These are phyloP conservation scores for Galendromus occidentalis DNA, from an alignment of 1,140 invertebrate species.

Conservation along the genomic window DNA sequence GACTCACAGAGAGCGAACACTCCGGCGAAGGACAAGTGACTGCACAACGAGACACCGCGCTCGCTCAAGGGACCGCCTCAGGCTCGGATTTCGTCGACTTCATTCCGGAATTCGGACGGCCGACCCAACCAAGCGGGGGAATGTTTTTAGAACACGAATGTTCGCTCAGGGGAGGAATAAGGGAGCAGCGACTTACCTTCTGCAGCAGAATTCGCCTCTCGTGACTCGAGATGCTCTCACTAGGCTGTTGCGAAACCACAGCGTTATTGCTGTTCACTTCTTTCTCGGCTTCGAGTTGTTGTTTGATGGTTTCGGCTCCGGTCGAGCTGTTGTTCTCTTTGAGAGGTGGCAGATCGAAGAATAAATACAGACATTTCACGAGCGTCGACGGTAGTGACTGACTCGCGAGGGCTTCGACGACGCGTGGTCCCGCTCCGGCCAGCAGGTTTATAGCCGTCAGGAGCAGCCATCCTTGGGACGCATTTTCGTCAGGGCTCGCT, in stretches of 20 bases:
- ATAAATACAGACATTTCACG: slow-evolving; percentile 94
- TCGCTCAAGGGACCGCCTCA: too few species aligned
- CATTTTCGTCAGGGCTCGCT: slow-evolving; percentile 44
- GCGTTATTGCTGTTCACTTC: slow-evolving; percentile 36
- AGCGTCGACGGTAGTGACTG: slow-evolving; percentile 86
- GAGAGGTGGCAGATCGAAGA: slow-evolving; percentile 86
- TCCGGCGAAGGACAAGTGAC: too few species aligned
- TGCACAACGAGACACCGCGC: too few species aligned
- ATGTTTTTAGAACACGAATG: too few species aligned
- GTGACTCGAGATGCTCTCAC: slow-evolving; percentile 35
- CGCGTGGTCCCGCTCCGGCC: slow-evolving; percentile 57
- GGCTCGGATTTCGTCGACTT: too few species aligned
- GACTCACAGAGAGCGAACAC: too few species aligned
- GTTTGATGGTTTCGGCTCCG: neutral
- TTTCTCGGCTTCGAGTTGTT: slow-evolving; percentile 12
- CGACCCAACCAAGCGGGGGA: too few species aligned
- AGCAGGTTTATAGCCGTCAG: slow-evolving; percentile 67
- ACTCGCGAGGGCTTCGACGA: slow-evolving; percentile 78
- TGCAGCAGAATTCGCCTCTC: slow-evolving; percentile 78
- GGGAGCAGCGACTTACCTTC: slow-evolving; percentile 44
- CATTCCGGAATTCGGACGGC: too few species aligned
- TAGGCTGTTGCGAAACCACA: slow-evolving; percentile 61
- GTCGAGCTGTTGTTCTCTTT: slow-evolving; percentile 14
- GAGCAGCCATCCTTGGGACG: slow-evolving; percentile 69
- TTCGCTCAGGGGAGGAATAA: too few species aligned